These are phyloP conservation scores for Sinodicranocentrus sp. DNA, from an alignment of 2,888 invertebrate species.

Conservation along the genomic window DNA sequence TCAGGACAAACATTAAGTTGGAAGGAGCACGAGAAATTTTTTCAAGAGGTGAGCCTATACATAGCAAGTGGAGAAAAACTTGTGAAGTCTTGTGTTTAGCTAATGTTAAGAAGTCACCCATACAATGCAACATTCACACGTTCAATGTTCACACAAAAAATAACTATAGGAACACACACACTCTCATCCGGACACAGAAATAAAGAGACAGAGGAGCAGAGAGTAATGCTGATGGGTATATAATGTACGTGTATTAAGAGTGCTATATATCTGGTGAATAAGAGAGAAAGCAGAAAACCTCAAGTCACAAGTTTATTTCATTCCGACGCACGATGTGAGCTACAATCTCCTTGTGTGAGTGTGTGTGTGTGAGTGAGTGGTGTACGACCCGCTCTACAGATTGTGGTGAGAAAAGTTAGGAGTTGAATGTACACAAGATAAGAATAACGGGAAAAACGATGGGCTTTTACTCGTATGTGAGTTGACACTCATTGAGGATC, in stretches of 20 bases:
- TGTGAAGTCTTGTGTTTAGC: slow-evolving; percentile 17
- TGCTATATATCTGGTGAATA: slow-evolving; percentile 27
- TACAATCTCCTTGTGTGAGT: slow-evolving; percentile 45
- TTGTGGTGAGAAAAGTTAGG: slow-evolving; percentile 31
- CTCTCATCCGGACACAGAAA: neutral
- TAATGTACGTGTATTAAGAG: slow-evolving; percentile 26
- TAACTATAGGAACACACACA: neutral
- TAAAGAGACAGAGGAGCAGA: neutral
- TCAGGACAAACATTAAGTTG: slow-evolving; percentile 35
- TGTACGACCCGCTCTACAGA: slow-evolving; percentile 25
- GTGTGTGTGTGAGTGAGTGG: slow-evolving; percentile 40
- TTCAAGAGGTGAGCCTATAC: slow-evolving; percentile 45
- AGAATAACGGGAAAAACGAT: slow-evolving; percentile 8
- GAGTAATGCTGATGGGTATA: neutral
- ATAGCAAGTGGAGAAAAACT: neutral
- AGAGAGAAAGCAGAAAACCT: slow-evolving; percentile 57
- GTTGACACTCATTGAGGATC: slow-evolving; percentile 64
- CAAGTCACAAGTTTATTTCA: slow-evolving; percentile 68
- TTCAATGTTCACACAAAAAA: neutral
- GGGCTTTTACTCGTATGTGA: slow-evolving; percentile 26
- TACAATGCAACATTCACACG: slow-evolving; percentile 43
- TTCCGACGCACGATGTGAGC: slow-evolving; percentile 63
- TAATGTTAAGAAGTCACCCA: slow-evolving; percentile 37
- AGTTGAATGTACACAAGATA: slow-evolving; percentile 49
- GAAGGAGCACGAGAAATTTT: neutral